Percentiles rank a stretch among this genome's conserved stretches.
These are phyloP conservation scores for Pristiophorus japonicus DNA, from an alignment of 2,113 vertebrate genomes.

Conservation along the genomic window DNA sequence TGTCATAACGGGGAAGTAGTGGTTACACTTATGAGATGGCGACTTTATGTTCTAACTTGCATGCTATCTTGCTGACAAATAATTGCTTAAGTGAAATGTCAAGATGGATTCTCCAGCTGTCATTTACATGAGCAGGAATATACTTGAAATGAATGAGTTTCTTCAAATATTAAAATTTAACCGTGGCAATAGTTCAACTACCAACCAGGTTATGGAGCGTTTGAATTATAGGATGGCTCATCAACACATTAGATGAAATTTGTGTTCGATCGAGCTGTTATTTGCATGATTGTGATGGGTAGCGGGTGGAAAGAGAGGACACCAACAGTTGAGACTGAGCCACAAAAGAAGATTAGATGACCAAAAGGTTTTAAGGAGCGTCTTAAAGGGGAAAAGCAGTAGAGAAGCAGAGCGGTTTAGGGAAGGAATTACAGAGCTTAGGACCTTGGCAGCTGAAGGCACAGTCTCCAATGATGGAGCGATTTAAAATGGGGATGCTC, in stretches of 20 bases:
- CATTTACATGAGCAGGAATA: not conserved
- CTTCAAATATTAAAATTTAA: not conserved
- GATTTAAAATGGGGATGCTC: too few relatives aligned
- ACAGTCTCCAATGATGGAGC: too few relatives aligned
- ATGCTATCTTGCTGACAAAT: not conserved
- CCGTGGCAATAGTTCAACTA: not conserved
- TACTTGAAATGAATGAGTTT: not conserved
- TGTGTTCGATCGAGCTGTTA: not conserved
- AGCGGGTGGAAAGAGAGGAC: not conserved
- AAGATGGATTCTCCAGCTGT: not conserved
- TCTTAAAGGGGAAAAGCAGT: too few relatives aligned
- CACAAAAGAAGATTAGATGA: too few relatives aligned
- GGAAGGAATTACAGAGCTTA: too few relatives aligned
- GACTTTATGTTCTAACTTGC: not conserved
- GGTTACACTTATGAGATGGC: not conserved
- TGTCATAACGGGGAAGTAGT: not conserved
- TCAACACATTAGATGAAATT: not conserved
- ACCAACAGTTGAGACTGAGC: not conserved
- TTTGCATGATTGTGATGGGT: not conserved
- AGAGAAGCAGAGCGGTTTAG: too few relatives aligned
- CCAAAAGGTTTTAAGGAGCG: too few relatives aligned
- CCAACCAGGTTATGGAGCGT: not conserved
- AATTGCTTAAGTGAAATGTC: not conserved
- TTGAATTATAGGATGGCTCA: not conserved
- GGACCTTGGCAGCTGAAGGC: too few relatives aligned